Evolutionary conservation across 2,888 invertebrate genomes (phyloP).

Genomic region (Molorchus minor): DNA sequence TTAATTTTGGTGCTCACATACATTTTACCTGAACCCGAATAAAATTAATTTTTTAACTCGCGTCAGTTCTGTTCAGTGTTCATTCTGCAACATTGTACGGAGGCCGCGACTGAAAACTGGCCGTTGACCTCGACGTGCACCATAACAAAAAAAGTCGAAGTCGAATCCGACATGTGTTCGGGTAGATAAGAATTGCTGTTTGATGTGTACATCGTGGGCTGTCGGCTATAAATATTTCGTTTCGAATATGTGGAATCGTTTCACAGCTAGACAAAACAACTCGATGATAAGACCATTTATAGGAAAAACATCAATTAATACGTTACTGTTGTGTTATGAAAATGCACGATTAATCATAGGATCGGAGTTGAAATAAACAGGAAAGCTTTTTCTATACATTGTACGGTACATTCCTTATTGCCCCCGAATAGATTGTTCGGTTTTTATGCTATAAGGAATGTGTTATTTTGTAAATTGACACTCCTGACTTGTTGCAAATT

Average conservation of each 20-base stretch:
- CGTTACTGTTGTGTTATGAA: conserved; percentile 13
- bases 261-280: conserved; percentile 25
- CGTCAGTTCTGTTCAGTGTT: too few species aligned
- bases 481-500: too few species aligned
- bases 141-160: conserved; percentile 1
- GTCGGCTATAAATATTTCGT: conserved; percentile 18
- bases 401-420: too few species aligned
- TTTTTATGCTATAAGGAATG: too few species aligned
- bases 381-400: background rate
- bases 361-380: background rate
- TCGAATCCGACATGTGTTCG: conserved; percentile 5
- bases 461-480: too few species aligned
- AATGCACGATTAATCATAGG: conserved; percentile 1
- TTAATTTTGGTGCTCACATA: too few species aligned
- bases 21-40: too few species aligned
- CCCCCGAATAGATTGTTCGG: too few species aligned
- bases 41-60: too few species aligned
- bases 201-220: conserved; percentile 4
- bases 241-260: conserved; percentile 23
- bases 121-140: conserved; percentile 6
- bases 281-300: conserved; percentile 20
- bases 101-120: background rate
- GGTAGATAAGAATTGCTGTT: conserved; percentile 9
- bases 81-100: background rate
- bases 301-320: conserved; percentile 25